Evolutionary conservation across 2,797 vertebrate species (phyloP), one percentile per base, ranked within the genome.

Genomic region (Tadarida brasiliensis): DNA sequence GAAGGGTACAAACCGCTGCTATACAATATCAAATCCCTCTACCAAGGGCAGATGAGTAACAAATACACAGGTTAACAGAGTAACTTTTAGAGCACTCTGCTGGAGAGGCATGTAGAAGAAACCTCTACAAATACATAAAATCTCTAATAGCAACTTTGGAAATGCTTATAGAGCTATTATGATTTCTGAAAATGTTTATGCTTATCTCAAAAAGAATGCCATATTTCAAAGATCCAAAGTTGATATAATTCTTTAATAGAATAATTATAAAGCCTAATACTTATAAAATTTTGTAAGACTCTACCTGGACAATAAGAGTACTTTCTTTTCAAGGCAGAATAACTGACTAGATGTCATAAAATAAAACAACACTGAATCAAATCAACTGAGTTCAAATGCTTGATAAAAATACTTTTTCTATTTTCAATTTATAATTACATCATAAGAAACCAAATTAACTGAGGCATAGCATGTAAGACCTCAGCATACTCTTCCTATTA

Each of bases 381-480:
- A 85, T 28, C 61, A 74, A 92, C 88, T 81, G 30, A 90, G 12
- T 76, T 93, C 63, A 68, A 85, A 88, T 71, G 39, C n/a, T 81
- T 81, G 78, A 96, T 71, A 84, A 87, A 96, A 87, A 94, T n/a
- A 76, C 2, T 65, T 70, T 77, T 65, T 57, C 19, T 63, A 83
- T 90, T 94, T 95, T 70, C 15, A 91, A 89, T 59, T 85, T 91
- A 86, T 78, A 77, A 81, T 87, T 19, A 93, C 20, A 65, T 77
- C 12, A 65, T 74, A 87, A 73, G 59, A 93, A 94, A 84, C 20
- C 20, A 89, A 85, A 68, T 70, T 93, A 91, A 93, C 44, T 70
- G 20, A 20, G 70, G 19, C 54, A 95, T 0, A 93, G 61, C 67
- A 63, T 61, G 12, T 63, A 91, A 85, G 24, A 81, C 17, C 35